Conservation (phyloP, 2,888 invertebrate species). For the Piscicola geometra region DNA sequence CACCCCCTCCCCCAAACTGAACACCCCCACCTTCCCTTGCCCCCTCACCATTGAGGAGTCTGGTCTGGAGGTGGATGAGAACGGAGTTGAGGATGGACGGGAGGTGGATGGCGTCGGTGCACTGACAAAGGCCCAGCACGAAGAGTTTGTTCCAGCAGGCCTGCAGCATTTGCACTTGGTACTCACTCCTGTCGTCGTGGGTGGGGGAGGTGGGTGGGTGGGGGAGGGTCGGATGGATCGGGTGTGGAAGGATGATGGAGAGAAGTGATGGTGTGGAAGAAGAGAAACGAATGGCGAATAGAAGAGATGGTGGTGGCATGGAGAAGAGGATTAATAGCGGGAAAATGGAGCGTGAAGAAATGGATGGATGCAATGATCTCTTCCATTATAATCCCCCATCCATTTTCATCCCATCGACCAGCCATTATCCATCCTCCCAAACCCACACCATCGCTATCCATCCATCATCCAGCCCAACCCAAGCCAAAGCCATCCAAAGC, state of each 20-base stretch:
- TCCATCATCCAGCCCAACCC: background rate
- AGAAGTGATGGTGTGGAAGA: background rate
- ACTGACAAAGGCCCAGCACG: constrained; percentile 81
- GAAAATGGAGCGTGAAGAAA: background rate
- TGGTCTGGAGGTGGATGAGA: constrained; percentile 70
- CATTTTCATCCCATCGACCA: background rate
- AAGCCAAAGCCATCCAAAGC: background rate
- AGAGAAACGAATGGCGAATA: background rate
- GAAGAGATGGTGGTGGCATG: background rate
- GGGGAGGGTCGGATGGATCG: background rate
- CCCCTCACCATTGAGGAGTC: constrained; percentile 42
- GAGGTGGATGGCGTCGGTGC: constrained; percentile 72
- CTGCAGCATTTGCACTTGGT: constrained; percentile 76
- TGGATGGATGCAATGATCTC: too few relatives aligned
- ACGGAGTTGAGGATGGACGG: constrained; percentile 76
- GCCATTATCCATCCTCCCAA: background rate
- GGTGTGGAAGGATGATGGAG: background rate
- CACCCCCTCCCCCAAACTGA: background rate
- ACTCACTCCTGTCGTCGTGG: constrained; percentile 66
- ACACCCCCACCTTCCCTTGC: background rate
- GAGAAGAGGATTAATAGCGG: too few relatives aligned
- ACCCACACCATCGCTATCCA: constrained; percentile 5
- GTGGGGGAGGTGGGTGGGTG: background rate
- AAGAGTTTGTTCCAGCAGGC: constrained; percentile 89
- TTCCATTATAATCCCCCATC: background rate